Base-by-base conservation (phyloP, 2,113 vertebrate genomes). In the Semnornis frantzii region DNA sequence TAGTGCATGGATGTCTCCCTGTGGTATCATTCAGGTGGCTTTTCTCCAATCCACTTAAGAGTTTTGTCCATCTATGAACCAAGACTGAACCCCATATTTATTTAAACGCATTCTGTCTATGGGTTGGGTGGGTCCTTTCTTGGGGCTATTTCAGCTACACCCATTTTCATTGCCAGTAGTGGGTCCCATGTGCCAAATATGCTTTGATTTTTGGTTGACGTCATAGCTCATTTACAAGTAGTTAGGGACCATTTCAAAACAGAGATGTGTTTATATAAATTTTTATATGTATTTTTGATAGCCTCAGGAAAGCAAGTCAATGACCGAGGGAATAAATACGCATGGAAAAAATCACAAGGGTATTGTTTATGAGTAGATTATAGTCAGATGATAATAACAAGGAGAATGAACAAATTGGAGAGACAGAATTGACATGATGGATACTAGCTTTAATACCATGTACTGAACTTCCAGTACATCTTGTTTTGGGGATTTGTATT, bases 321-420 rank as follows among this genome's bases (percentile, higher is more conserved):
- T 58, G 65, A 62, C 73, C 78, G 85, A 94, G 87, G 85, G 93
- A 94, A 94, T 89, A 94, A 95, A 90, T 66, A 87, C 68, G 63
- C 88, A 95, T 95, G 92, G 93, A 93, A 93, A 94, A 93, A 95
- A 87, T 93, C 70, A 64, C 80, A 58, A 93, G 93, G 88, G 92
- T 85, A 94, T 95, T 94, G 93, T 97, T 94, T 93, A 94, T 92
- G 90, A 82, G 66, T 83, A 79, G 85, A 85, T 95, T 71, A 63
- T 91, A 95, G 88, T 82, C 94, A 97, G 82, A 90, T 84, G 79
- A 94, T 96, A 89, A 86, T 95, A 95, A 90, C 85, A 95, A 94
- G 74, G 82, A 87, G 87, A 93, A 91, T 25, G 30, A 95, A 85
- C 89, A 90, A 80, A 80, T 6, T 44, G 70, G 81, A 92, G 85